These are phyloP conservation scores for Antechinus stuartii DNA, from an alignment of 2,113 vertebrate species.

Conservation along the genomic window DNA sequence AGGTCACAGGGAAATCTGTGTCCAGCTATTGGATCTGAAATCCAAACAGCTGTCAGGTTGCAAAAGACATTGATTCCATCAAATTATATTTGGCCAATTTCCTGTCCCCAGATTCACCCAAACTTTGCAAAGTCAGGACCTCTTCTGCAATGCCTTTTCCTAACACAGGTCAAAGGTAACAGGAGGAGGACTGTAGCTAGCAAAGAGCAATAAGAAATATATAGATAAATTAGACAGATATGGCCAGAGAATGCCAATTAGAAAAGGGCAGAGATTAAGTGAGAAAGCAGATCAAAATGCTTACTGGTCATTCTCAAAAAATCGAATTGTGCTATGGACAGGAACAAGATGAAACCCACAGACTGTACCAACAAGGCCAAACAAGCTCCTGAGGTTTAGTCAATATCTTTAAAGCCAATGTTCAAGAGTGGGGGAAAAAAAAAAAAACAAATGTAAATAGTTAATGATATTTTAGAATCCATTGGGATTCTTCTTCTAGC, in stretches of 20 bases:
- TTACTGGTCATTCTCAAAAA: constrained; percentile 6
- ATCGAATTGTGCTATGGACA: background rate
- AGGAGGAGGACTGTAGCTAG: background rate
- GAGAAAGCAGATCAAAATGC: background rate
- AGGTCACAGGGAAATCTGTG: constrained; percentile 64
- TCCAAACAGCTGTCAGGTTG: constrained; percentile 29
- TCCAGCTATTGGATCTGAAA: constrained; percentile 57
- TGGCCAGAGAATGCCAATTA: background rate
- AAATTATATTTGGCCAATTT: background rate
- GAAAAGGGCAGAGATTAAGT: background rate
- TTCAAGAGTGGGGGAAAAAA: background rate
- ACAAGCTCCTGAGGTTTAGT: background rate
- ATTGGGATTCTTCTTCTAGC: background rate
- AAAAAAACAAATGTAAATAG: background rate
- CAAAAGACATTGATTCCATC: constrained; percentile 35
- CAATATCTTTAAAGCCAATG: background rate
- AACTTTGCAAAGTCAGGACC: background rate
- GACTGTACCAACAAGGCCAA: background rate
- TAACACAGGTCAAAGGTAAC: constrained; percentile 45
- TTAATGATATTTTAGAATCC: background rate
- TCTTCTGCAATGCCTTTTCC: constrained; percentile 26
- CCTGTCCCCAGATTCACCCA: background rate
- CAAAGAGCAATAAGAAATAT: background rate
- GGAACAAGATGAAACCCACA: background rate
- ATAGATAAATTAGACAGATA: constrained; percentile 26